These are phyloP conservation scores for Eupithecia subfuscata DNA, from an alignment of 2,888 invertebrate genomes.

Conservation along the genomic window DNA sequence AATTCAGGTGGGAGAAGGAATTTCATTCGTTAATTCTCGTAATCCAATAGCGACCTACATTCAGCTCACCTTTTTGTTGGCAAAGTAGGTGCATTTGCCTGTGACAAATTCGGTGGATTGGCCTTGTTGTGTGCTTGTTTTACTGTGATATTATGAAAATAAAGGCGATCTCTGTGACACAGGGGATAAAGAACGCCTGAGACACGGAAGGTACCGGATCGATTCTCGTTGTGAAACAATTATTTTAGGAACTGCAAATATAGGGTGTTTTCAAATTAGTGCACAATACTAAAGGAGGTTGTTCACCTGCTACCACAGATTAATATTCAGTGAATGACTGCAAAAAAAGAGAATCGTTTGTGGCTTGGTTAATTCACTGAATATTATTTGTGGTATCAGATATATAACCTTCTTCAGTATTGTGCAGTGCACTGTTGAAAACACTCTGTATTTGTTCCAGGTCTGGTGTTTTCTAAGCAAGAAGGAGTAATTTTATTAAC, in stretches of 20 bases:
- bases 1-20: constrained; percentile 18
- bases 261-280: too few relatives aligned
- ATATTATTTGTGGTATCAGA: too few relatives aligned
- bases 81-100: constrained; percentile 1
- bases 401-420: too few relatives aligned
- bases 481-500: too few relatives aligned
- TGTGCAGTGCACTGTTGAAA: too few relatives aligned
- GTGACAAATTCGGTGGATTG: neutral
- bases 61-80: neutral
- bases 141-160: neutral
- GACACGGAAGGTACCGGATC: neutral
- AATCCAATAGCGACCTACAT: constrained; percentile 24
- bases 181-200: neutral
- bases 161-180: neutral
- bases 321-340: too few relatives aligned
- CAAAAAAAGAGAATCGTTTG: too few relatives aligned
- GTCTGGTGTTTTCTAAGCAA: neutral
- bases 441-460: too few relatives aligned
- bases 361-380: too few relatives aligned
- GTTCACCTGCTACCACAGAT: too few relatives aligned
- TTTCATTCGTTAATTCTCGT: constrained; percentile 12
- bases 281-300: too few relatives aligned
- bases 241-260: neutral
- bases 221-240: neutral
- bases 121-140: neutral